Percentiles rank a stretch among this genome's conserved stretches.
These are phyloP conservation scores for Helarctos malayanus DNA, from an alignment of 2,797 vertebrate species.

Conservation along the genomic window DNA sequence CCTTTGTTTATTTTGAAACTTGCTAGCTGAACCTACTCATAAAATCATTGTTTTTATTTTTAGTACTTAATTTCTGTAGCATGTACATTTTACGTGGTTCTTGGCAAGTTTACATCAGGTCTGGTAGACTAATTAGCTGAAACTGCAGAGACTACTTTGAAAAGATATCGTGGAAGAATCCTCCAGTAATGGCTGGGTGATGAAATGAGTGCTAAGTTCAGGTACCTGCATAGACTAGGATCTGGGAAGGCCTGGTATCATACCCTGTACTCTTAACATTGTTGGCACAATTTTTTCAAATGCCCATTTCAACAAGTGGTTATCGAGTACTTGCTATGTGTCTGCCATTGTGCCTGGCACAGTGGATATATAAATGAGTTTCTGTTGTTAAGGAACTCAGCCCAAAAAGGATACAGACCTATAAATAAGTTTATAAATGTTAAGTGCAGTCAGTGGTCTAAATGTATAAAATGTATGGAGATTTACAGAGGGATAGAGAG, in stretches of 20 bases:
- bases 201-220: not conserved
- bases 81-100: slow-evolving; percentile 43
- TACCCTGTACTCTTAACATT: not conserved
- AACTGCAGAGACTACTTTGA: not conserved
- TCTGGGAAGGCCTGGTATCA: not conserved
- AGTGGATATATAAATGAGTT: not conserved
- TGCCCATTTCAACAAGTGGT: not conserved
- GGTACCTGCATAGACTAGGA: not conserved
- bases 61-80: not conserved
- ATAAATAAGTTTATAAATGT: slow-evolving; percentile 31
- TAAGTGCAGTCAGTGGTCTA: not conserved
- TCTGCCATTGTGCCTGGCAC: not conserved
- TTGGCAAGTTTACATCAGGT: not conserved
- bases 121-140: slow-evolving; percentile 41
- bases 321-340: slow-evolving; percentile 15
- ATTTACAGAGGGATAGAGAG: slow-evolving; percentile 2
- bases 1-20: slow-evolving; percentile 57
- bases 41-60: slow-evolving; percentile 17
- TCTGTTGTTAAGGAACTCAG: not conserved
- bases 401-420: not conserved
- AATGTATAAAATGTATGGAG: not conserved
- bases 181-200: not conserved
- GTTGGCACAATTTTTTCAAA: not conserved
- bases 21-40: not conserved
- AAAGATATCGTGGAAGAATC: not conserved